Percentiles rank a stretch among this genome's conserved stretches.
phyloP scores from a whole-genome alignment of 2,113 vertebrate species.

The Brachypteracias leptosomus region DNA sequence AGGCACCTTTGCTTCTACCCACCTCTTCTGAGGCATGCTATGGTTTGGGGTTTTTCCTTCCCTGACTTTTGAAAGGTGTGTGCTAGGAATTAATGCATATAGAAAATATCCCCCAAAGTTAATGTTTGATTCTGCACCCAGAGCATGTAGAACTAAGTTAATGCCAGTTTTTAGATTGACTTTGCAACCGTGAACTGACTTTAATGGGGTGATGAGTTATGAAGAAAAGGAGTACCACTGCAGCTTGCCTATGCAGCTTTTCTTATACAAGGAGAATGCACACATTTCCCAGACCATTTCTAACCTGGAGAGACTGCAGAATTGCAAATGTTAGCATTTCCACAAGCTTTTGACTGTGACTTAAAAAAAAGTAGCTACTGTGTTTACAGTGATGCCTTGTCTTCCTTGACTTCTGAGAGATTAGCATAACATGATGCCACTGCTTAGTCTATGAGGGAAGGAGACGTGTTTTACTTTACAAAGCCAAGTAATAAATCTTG shows the following conservation, averaged over 20 bases:
- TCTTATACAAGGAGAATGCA: rapidly evolving
- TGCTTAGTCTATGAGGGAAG: neutral
- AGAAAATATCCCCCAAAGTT: neutral
- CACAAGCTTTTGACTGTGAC: neutral
- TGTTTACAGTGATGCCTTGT: neutral
- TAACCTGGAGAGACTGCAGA: neutral
- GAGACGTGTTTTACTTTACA: neutral
- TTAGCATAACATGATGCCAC: neutral
- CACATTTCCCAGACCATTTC: neutral
- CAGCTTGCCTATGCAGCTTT: neutral
- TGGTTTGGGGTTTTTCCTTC: neutral
- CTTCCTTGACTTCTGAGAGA: neutral
- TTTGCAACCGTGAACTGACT: neutral
- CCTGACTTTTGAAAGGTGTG: neutral
- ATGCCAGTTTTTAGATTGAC: neutral
- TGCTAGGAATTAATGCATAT: neutral
- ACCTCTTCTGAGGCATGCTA: neutral
- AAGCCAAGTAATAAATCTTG: neutral
- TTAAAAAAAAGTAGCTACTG: neutral
- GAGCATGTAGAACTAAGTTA: neutral
- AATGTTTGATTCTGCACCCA: neutral
- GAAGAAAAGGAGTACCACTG: neutral
- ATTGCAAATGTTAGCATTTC: neutral
- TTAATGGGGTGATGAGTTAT: rapidly evolving
- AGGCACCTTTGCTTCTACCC: neutral